These are phyloP conservation scores for Automeris io DNA, from an alignment of 2,888 invertebrate species.

Conservation along the genomic window DNA sequence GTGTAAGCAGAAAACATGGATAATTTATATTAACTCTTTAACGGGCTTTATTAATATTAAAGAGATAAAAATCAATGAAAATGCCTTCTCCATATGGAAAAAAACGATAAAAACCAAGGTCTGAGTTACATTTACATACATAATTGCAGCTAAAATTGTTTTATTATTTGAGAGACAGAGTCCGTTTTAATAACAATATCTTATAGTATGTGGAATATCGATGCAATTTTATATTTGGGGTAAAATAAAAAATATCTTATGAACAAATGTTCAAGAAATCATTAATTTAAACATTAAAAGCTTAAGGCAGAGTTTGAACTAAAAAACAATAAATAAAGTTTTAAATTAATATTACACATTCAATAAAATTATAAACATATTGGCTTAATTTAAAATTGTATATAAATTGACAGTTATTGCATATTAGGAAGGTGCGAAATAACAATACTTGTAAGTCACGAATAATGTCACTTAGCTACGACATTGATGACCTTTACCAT, in stretches of 20 bases:
- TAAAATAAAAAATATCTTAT: too few relatives aligned
- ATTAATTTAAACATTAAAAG: too few relatives aligned
- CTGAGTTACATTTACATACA: slow-evolving; percentile 39
- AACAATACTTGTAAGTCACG: background rate
- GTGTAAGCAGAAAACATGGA: too few relatives aligned
- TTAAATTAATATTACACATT: slow-evolving; percentile 11
- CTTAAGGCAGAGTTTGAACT: too few relatives aligned
- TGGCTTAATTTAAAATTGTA: background rate
- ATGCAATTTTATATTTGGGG: too few relatives aligned
- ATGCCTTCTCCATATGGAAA: too few relatives aligned
- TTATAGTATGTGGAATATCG: too few relatives aligned
- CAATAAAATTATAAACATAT: background rate
- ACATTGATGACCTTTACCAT: background rate
- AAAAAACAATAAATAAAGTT: background rate
- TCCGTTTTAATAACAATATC: too few relatives aligned
- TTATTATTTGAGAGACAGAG: slow-evolving; percentile 41
- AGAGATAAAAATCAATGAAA: too few relatives aligned
- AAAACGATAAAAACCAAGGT: background rate
- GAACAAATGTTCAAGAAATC: too few relatives aligned
- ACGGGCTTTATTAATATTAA: too few relatives aligned
- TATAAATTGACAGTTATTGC: background rate
- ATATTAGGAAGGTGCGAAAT: slow-evolving; percentile 4
- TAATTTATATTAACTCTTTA: too few relatives aligned
- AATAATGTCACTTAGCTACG: background rate
- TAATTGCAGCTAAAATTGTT: slow-evolving; percentile 42